Base-by-base conservation (phyloP, 2,888 invertebrate species). In the Athripsodes cinereus region DNA sequence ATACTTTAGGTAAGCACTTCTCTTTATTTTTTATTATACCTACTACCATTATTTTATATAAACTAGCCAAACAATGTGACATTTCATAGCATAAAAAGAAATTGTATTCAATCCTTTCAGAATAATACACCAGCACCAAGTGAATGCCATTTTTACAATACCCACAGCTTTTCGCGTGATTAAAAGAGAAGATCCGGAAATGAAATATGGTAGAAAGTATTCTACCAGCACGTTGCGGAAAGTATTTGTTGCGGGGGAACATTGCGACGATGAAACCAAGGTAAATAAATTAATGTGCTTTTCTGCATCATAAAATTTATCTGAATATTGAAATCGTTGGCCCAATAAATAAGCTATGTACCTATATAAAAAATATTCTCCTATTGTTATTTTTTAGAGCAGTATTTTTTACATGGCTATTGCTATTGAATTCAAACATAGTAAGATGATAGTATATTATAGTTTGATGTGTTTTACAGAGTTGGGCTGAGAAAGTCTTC, bases 261-360 rank as follows among this genome's bases (percentile, higher is more conserved):
- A 95, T 69, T 92, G 95, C 69, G 96, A 96, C 70, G 85, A 88
- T 65, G 94, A 94, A 68, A 93, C 96, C 0, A 88, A 92, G 76
- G 78, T 78, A 57, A 69, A 19, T 47, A n/a, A n/a, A n/a, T n/a
- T n/a, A n/a, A n/a, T n/a, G n/a, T n/a, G n/a, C n/a, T n/a, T n/a
- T n/a, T n/a, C n/a, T n/a, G n/a, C n/a, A n/a, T n/a, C n/a, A n/a
- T n/a, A n/a, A n/a, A n/a, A n/a, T n/a, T n/a, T n/a, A n/a, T n/a
- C n/a, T n/a, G n/a, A n/a, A n/a, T n/a, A n/a, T n/a, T n/a, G n/a
- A n/a, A n/a, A n/a, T n/a, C n/a, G n/a, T n/a, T n/a, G n/a, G n/a
- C n/a, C n/a, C n/a, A n/a, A n/a, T n/a, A n/a, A n/a, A n/a, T n/a
- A n/a, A n/a, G n/a, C n/a, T n/a, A n/a, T n/a, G n/a, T n/a, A n/a